phyloP scores from a whole-genome alignment of 37 sponge, comb jelly and placozoan genomes.

The Crambe crambe region DNA sequence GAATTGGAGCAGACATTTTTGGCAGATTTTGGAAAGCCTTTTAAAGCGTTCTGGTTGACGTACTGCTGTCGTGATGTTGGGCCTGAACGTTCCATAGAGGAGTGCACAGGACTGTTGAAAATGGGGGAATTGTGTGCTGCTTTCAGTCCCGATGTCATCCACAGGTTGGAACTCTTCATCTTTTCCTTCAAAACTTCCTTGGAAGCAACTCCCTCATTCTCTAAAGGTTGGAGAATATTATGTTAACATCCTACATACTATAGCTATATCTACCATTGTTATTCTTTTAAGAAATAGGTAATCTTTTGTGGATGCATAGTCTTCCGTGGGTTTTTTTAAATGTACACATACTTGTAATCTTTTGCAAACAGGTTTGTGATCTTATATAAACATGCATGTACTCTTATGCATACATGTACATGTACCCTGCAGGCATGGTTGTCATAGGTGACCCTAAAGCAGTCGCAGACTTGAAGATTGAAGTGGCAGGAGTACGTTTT shows the following conservation, averaged over 20 bases:
- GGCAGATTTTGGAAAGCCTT: conserved; percentile 17
- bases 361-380: neutral
- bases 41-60: conserved; percentile 62
- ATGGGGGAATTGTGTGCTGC: conserved; percentile 31
- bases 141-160: conserved; percentile 65
- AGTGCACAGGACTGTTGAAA: conserved; percentile 31
- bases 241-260: neutral
- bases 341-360: neutral
- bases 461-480: conserved; percentile 33
- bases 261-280: too few species aligned
- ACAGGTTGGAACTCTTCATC: conserved; percentile 42
- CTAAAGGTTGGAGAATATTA: conserved; percentile 55
- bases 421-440: conserved; percentile 68
- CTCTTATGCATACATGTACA: too few species aligned
- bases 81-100: conserved; percentile 34
- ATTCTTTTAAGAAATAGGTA: too few species aligned
- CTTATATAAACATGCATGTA: neutral
- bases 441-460: conserved; percentile 74
- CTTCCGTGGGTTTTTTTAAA: too few species aligned
- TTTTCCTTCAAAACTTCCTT: conserved; percentile 11
- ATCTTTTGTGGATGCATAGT: too few species aligned
- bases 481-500: neutral
- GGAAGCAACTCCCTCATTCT: conserved; percentile 44
- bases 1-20: neutral
- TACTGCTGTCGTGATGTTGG: conserved; percentile 62